Base-by-base conservation (phyloP, 30 jellyfish, hydroid and myxozoan genomes). In the Phacellophora camtschatica region DNA sequence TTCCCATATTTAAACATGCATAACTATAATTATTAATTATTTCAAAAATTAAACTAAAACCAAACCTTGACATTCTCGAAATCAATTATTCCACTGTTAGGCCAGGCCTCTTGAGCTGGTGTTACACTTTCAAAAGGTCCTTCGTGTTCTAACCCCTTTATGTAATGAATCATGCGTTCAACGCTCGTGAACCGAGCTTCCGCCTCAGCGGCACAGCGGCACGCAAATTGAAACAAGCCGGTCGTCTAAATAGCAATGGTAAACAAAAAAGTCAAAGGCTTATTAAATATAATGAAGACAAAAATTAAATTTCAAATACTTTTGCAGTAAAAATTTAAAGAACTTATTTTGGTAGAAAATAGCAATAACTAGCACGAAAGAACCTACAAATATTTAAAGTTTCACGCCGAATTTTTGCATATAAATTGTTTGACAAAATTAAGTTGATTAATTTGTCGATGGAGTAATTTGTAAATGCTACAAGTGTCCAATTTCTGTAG, bases 121-220 rank as follows among this genome's bases (percentile, higher is more conserved):
- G 35, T 31, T 20, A 50, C 78, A 13, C 23, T 11, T 37, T 72
- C 69, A 62, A 56, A 57, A 20, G 74, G 94, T 35, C 87, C 97
- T 54, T 88, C 97, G 4, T 64, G 87, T 35, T 66, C 84, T 5
- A 80, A 12, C 23, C 69, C 46, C 29, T 37, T 15, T 13, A 67
- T 58, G 37, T 80, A 88, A 37, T 66, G 85, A 37, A 16, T 66
- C 86, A 88, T 50, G 30, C 97, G 65, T 66, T 88, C 97, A 9
- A 81, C 97, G 46, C 97, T 80, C 28, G 95, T 88, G 54, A 88
- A 88, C 45, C 97, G 18, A 5, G 97, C 95, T 48, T 88, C 97
- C 4, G 91, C 50, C 43, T 88, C 97, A 0, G 97, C 97, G 3
- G 82, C 87, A 18, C 74, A 33, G 1, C 97, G 97, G 69, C 91